Evolutionary conservation across 2,888 invertebrate species (phyloP).

Genomic region (Molanna angustata): DNA sequence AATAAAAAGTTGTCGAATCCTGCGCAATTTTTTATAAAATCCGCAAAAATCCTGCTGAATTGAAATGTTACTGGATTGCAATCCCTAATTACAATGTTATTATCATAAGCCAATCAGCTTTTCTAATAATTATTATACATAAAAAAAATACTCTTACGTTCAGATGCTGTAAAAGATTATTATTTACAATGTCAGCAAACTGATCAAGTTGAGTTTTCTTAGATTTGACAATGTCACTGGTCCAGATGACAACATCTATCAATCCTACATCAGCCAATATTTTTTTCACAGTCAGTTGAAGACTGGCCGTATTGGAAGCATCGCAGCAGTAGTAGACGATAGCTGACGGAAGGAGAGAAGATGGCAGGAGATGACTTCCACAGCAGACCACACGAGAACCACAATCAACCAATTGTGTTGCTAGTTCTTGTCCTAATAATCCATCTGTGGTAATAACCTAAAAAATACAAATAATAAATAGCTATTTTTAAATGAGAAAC

Average conservation of each 20-base stretch:
- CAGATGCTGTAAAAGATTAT: constrained; percentile 25
- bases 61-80: no score
- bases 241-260: constrained; percentile 24
- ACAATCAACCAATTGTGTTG: constrained; percentile 11
- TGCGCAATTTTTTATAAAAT: no score
- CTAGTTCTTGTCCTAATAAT: constrained; percentile 20
- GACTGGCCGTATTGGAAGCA: background rate
- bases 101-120: no score
- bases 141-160: constrained; percentile 20
- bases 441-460: no score
- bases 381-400: constrained; percentile 23
- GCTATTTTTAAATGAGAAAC: no score
- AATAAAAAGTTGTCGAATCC: no score
- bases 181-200: constrained; percentile 23
- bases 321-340: constrained; percentile 13
- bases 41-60: no score
- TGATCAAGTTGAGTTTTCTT: constrained; percentile 21
- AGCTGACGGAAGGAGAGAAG: background rate
- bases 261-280: constrained; percentile 17
- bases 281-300: constrained; percentile 12
- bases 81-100: no score
- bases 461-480: no score
- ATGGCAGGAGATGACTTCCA: background rate
- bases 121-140: no score
- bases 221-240: constrained; percentile 2